Evolutionary conservation across 2,113 vertebrate genomes (phyloP), one percentile per base, ranked within the genome.

Genomic region (Xiphias gladius): DNA sequence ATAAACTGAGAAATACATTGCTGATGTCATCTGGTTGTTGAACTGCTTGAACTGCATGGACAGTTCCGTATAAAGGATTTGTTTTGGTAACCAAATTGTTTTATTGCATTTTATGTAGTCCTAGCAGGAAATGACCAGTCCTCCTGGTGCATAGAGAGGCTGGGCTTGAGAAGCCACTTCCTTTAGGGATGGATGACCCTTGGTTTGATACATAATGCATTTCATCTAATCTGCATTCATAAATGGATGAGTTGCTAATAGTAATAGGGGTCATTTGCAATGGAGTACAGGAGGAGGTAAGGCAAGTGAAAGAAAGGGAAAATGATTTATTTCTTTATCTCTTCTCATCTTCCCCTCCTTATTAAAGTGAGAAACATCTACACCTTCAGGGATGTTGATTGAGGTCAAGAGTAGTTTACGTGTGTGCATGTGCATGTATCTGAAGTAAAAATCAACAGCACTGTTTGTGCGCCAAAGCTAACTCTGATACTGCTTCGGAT

Each of bases 161-260:
- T 14, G 63, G 43, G 32, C 65, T 59, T 48, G 10, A 84, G 65
- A 75, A 73, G 73, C 41, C 2, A 41, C 66, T 76, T 76, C 57
- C 73, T 83, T 65, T 71, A 75, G 82, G 70, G 65, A 84, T 20
- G 50, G 58, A 82, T 84, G 83, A 79, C 85, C 86, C 73, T 74
- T 58, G 62, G 66, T 88, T 92, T 86, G 82, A 91, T 90, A 73
- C 61, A 92, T 93, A 88, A 90, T 91, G 72, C 61, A 89, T 89
- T 89, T 84, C 50, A 80, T 91, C 89, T 88, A 73, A 86, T 94
- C 76, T 89, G 82, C 79, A 91, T 89, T 91, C 83, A 90, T 91
- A 82, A 90, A 87, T 91, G 82, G 64, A 83, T 83, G 81, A 89
- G 75, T 82, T 86, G 74, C 82, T 90, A 82, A 91, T 69, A 84